A percentile compares a stretch with the other conserved stretches of the same genome.
Evolutionary conservation across 1,140 invertebrate genomes (phyloP).

Genomic region (Littorina saxatilis): DNA sequence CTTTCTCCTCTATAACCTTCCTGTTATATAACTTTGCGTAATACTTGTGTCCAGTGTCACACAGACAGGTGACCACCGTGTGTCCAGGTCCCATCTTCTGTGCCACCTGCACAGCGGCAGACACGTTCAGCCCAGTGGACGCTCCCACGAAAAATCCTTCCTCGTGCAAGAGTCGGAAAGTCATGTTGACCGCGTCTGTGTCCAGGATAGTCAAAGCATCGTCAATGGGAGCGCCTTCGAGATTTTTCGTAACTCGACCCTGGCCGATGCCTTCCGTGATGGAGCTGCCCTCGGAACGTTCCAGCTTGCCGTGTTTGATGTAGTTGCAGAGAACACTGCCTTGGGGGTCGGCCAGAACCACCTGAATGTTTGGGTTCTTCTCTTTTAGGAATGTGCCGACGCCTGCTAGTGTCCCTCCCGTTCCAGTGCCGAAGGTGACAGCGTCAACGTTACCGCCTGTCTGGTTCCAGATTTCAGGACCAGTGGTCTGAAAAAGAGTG

Average conservation of each 20-base stretch:
- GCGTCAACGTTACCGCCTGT: conserved; percentile 75
- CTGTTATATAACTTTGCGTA: conserved; percentile 68
- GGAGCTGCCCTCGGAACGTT: conserved; percentile 71
- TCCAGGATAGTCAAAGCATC: conserved; percentile 70
- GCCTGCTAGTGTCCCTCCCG: conserved; percentile 74
- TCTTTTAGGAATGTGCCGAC: conserved; percentile 73
- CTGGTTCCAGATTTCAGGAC: conserved; percentile 78
- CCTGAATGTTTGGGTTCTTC: conserved; percentile 72
- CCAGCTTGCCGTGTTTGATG: conserved; percentile 73
- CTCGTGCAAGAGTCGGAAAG: conserved; percentile 73
- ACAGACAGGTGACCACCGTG: conserved; percentile 74
- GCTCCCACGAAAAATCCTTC: conserved; percentile 76
- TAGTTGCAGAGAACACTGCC: conserved; percentile 75
- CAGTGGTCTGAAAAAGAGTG: conserved; percentile 68
- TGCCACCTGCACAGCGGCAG: conserved; percentile 70
- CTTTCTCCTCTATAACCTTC: conserved; percentile 63
- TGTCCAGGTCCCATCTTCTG: conserved; percentile 72
- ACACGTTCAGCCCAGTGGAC: conserved; percentile 75
- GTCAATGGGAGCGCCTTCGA: conserved; percentile 73
- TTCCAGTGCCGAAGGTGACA: conserved; percentile 74
- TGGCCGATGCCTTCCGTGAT: conserved; percentile 76
- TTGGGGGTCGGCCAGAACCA: conserved; percentile 74
- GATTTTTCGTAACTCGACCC: conserved; percentile 74
- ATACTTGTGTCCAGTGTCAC: conserved; percentile 74
- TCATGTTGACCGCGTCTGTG: conserved; percentile 72